These are phyloP conservation scores for Boleophthalmus pectinirostris DNA, from an alignment of 2,113 vertebrate genomes.

Conservation along the genomic window DNA sequence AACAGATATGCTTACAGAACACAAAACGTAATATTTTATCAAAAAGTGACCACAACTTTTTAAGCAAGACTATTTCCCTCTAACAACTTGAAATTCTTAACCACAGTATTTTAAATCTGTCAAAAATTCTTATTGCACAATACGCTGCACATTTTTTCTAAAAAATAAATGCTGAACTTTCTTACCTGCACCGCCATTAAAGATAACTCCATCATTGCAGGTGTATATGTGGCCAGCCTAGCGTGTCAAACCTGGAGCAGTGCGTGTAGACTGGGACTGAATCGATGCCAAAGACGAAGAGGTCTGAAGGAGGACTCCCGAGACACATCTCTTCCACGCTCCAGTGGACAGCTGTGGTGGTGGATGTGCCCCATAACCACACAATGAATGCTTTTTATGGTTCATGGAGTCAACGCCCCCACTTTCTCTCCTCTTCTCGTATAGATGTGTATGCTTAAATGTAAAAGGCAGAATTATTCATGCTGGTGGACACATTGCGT, in stretches of 20 bases:
- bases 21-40: too few relatives aligned
- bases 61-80: background rate
- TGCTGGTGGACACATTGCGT: conserved; percentile 30
- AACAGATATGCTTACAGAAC: too few relatives aligned
- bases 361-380: conserved; percentile 42
- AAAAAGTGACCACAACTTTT: background rate
- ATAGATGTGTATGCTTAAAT: conserved; percentile 27
- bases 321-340: conserved; percentile 25
- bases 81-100: too few relatives aligned
- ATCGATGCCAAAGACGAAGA: background rate
- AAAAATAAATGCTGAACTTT: background rate
- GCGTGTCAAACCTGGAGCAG: background rate
- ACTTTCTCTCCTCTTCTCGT: conserved; percentile 12
- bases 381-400: conserved; percentile 51
- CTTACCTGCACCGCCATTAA: conserved; percentile 68
- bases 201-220: conserved; percentile 63
- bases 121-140: background rate
- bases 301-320: background rate
- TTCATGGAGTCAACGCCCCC: conserved; percentile 24
- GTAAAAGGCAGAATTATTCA: conserved; percentile 46
- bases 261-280: background rate
- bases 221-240: conserved; percentile 31
- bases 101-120: too few relatives aligned
- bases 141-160: background rate
- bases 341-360: conserved; percentile 20